Evolutionary conservation across 2,888 invertebrate genomes (phyloP).

Genomic region (Trachelus stipa): DNA sequence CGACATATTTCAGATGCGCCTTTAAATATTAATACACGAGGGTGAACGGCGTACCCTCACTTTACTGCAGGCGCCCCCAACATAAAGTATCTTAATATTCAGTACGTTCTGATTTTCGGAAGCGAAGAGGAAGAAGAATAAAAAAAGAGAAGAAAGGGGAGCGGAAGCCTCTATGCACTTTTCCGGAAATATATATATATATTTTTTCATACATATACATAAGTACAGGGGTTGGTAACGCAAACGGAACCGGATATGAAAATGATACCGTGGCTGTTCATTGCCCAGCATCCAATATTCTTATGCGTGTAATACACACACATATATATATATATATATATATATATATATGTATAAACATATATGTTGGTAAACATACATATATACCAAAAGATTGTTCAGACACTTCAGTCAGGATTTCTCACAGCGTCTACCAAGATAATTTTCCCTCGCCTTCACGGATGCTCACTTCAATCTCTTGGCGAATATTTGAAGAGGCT

Average conservation of each 20-base stretch:
- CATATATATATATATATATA: no score
- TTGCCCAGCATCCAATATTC: background rate
- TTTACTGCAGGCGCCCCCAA: conserved; percentile 11
- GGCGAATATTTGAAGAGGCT: conserved; percentile 65
- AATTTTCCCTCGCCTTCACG: conserved; percentile 55
- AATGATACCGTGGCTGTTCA: no score
- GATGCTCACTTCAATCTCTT: conserved; percentile 66
- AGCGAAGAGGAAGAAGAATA: background rate
- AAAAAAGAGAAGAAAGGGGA: background rate
- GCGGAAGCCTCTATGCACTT: background rate
- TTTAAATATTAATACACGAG: conserved; percentile 63
- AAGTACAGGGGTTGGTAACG: background rate
- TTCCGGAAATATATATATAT: background rate
- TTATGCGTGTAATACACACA: background rate
- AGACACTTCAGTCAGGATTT: background rate
- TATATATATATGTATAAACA: background rate
- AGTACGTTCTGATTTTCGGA: conserved; percentile 19
- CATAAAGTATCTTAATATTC: conserved; percentile 26
- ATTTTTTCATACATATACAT: background rate
- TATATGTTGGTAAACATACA: background rate
- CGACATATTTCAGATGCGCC: conserved; percentile 66
- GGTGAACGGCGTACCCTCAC: conserved; percentile 30
- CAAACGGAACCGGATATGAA: no score
- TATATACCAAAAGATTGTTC: background rate
- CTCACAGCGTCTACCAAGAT: conserved; percentile 36